phyloP scores from a whole-genome alignment of 2,888 invertebrate species.

The Drosophila ezoana region DNA sequence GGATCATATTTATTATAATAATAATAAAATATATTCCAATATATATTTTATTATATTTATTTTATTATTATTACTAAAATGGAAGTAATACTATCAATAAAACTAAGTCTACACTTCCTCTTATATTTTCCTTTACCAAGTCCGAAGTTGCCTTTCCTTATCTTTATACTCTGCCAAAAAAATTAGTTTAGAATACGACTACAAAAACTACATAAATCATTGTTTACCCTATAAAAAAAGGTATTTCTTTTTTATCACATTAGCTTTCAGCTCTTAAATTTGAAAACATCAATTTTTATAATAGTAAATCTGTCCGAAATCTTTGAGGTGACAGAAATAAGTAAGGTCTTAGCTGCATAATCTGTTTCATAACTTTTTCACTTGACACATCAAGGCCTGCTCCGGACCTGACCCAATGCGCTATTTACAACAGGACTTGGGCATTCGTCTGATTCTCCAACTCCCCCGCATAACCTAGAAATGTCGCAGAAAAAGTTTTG shows the following conservation, averaged over 20 bases:
- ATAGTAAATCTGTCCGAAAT: conserved; percentile 1
- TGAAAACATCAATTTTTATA: background rate
- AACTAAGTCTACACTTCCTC: too few relatives aligned
- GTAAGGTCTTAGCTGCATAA: conserved; percentile 13
- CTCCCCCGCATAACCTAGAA: conserved; percentile 35
- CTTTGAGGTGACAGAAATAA: background rate
- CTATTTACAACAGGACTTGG: conserved; percentile 7
- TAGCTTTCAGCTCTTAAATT: background rate
- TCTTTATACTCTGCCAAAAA: too few relatives aligned
- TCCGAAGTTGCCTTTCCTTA: too few relatives aligned
- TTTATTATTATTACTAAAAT: too few relatives aligned
- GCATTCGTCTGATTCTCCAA: conserved; percentile 16
- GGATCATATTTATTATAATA: too few relatives aligned
- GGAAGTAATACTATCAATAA: too few relatives aligned
- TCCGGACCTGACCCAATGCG: conserved; percentile 13
- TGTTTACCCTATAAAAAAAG: background rate
- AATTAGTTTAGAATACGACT: too few relatives aligned
- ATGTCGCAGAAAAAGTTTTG: conserved; percentile 34
- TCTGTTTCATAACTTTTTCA: conserved; percentile 41
- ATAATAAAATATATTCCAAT: too few relatives aligned
- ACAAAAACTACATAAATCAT: too few relatives aligned
- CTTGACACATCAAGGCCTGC: conserved; percentile 15
- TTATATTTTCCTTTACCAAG: too few relatives aligned
- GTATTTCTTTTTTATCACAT: background rate
- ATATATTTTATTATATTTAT: too few relatives aligned